phyloP scores from a whole-genome alignment of 2,113 vertebrate genomes.

The Nesoenas mayeri region DNA sequence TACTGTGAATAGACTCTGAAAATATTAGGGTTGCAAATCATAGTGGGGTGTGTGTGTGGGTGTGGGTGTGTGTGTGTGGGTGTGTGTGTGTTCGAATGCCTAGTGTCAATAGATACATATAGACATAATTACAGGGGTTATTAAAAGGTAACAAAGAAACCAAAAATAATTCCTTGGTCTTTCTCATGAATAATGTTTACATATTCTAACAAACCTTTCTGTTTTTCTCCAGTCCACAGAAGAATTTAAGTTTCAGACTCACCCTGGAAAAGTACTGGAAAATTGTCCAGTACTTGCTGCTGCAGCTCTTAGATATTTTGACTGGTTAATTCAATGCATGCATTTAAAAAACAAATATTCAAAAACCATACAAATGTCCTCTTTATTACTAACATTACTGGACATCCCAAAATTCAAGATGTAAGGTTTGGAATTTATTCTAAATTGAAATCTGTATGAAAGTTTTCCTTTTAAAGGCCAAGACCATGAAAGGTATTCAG shows the following conservation, averaged over 20 bases:
- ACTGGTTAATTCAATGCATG: not conserved
- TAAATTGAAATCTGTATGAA: not conserved
- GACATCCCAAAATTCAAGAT: not conserved
- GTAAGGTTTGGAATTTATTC: not conserved
- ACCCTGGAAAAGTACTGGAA: not conserved
- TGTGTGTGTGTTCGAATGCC: not conserved
- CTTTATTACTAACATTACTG: not conserved
- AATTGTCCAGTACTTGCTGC: not conserved
- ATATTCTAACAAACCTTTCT: not conserved
- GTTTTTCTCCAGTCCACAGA: not conserved
- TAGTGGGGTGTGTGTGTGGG: fast-evolving
- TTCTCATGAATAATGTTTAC: not conserved
- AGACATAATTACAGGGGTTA: not conserved
- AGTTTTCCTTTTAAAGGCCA: not conserved
- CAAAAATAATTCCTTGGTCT: not conserved
- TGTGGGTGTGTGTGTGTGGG: too few species aligned
- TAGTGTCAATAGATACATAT: not conserved
- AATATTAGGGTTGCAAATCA: not conserved
- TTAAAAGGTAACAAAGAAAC: not conserved
- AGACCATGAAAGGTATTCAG: not conserved
- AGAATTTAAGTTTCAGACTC: not conserved
- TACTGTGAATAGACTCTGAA: not conserved
- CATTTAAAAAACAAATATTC: not conserved
- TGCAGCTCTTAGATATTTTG: not conserved
- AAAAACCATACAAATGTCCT: not conserved